Evolutionary conservation across 2,888 invertebrate genomes (phyloP).

Genomic region (Ditula angustiorana): DNA sequence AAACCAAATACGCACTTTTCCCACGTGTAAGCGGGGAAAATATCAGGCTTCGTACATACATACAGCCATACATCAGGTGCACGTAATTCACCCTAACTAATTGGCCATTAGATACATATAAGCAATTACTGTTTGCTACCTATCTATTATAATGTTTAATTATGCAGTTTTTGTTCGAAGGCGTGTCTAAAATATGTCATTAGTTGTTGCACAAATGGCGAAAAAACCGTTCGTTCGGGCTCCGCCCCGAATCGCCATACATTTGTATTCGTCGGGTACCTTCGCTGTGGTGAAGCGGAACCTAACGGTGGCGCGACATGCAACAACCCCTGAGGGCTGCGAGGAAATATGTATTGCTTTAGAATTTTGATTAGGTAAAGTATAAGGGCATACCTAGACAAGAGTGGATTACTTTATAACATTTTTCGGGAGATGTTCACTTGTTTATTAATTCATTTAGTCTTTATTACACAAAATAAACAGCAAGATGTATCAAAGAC

Average conservation of each 20-base stretch:
- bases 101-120: constrained; percentile 37
- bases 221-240: constrained; percentile 58
- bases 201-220: constrained; percentile 63
- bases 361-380: constrained; percentile 19
- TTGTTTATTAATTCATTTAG: no score
- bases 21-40: constrained; percentile 22
- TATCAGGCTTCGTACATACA: constrained; percentile 34
- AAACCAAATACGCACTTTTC: not conserved
- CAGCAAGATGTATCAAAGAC: no score
- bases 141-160: constrained; percentile 40
- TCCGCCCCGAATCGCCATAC: constrained; percentile 56
- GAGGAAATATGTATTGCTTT: constrained; percentile 8
- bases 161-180: constrained; percentile 48
- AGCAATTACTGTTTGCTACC: constrained; percentile 32
- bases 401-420: no score
- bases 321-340: constrained; percentile 49
- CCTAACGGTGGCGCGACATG: constrained; percentile 63
- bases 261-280: constrained; percentile 62
- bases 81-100: constrained; percentile 33
- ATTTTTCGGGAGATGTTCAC: no score
- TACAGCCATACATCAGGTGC: constrained; percentile 32
- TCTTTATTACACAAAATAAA: no score
- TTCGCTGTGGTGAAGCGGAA: constrained; percentile 52
- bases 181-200: constrained; percentile 60
- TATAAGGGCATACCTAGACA: no score